Conservation (phyloP, 2,113 vertebrate genomes). For the Corythoichthys haematopterus region DNA sequence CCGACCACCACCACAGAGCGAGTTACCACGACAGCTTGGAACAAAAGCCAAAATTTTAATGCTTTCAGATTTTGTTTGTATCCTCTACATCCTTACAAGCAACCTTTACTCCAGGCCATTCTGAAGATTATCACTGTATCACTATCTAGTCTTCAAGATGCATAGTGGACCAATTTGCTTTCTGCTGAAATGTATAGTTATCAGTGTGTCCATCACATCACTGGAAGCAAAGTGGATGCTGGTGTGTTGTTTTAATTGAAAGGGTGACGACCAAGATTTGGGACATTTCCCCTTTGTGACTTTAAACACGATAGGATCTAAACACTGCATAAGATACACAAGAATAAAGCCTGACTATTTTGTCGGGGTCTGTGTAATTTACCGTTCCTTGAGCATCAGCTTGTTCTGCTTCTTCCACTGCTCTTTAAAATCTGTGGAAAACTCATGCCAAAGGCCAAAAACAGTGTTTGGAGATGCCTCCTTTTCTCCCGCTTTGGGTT, state of each 20-base stretch:
- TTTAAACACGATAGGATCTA: constrained; percentile 68
- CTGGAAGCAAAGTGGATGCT: constrained; percentile 59
- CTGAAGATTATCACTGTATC: constrained; percentile 49
- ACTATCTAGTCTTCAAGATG: constrained; percentile 55
- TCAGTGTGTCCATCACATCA: constrained; percentile 64
- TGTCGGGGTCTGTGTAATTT: constrained; percentile 28
- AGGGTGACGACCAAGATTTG: constrained; percentile 57
- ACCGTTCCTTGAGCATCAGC: constrained; percentile 89
- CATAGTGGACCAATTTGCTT: constrained; percentile 64
- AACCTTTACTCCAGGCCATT: constrained; percentile 42
- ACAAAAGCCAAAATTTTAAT: constrained; percentile 45
- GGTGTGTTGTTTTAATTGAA: constrained; percentile 58
- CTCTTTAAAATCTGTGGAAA: constrained; percentile 95
- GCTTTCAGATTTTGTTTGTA: constrained; percentile 49
- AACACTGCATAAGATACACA: constrained; percentile 41
- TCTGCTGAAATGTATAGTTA: constrained; percentile 52
- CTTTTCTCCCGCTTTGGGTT: constrained; percentile 91
- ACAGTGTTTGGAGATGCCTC: constrained; percentile 89
- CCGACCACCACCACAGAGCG: constrained; percentile 9
- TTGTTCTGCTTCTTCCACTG: constrained; percentile 96
- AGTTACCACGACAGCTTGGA: constrained; percentile 21
- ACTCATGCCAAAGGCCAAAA: constrained; percentile 95
- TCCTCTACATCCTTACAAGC: constrained; percentile 56
- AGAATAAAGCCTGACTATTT: constrained; percentile 3
- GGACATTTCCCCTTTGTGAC: constrained; percentile 64